Evolutionary conservation across 2,888 invertebrate genomes (phyloP).

Genomic region (Drosophila histrio): DNA sequence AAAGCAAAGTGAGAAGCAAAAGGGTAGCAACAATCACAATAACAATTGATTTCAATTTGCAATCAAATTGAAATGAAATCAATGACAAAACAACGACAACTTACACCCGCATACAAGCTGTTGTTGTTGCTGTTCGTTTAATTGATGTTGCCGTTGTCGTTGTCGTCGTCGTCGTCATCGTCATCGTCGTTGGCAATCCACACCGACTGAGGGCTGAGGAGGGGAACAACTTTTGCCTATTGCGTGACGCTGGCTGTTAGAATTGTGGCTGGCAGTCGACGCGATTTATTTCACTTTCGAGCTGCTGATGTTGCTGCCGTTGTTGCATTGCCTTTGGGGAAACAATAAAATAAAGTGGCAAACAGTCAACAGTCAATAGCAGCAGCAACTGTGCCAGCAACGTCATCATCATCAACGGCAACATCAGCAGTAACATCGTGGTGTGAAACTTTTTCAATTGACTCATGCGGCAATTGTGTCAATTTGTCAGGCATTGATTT

Average conservation of each 20-base stretch:
- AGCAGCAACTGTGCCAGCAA: slow-evolving; percentile 13
- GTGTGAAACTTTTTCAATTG: slow-evolving; percentile 72
- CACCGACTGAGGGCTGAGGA: slow-evolving; percentile 1
- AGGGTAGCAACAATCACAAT: slow-evolving; percentile 15
- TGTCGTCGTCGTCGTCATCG: slow-evolving; percentile 62
- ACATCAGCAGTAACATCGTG: slow-evolving; percentile 30
- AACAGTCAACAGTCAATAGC: slow-evolving; percentile 60
- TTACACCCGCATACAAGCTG: slow-evolving; percentile 70
- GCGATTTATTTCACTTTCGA: slow-evolving; percentile 76
- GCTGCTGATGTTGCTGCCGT: slow-evolving; percentile 21
- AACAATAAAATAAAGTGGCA: slow-evolving; percentile 80
- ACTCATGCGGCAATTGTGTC: slow-evolving; percentile 79
- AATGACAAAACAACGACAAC: slow-evolving; percentile 74
- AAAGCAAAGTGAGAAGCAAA: not conserved
- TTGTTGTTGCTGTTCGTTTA: slow-evolving; percentile 24
- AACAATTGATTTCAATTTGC: slow-evolving; percentile 78
- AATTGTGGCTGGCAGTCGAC: slow-evolving; percentile 61
- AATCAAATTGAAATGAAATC: slow-evolving; percentile 79
- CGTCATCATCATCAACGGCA: slow-evolving; percentile 38
- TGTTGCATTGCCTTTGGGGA: slow-evolving; percentile 73
- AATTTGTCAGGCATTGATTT: slow-evolving; percentile 80
- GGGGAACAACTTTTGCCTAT: slow-evolving; percentile 49
- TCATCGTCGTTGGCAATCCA: slow-evolving; percentile 25
- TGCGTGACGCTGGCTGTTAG: slow-evolving; percentile 66
- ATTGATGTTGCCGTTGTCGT: slow-evolving; percentile 28